Evolutionary conservation across 2,797 vertebrate genomes (phyloP).

Genomic region (Sebastes oblongus): DNA sequence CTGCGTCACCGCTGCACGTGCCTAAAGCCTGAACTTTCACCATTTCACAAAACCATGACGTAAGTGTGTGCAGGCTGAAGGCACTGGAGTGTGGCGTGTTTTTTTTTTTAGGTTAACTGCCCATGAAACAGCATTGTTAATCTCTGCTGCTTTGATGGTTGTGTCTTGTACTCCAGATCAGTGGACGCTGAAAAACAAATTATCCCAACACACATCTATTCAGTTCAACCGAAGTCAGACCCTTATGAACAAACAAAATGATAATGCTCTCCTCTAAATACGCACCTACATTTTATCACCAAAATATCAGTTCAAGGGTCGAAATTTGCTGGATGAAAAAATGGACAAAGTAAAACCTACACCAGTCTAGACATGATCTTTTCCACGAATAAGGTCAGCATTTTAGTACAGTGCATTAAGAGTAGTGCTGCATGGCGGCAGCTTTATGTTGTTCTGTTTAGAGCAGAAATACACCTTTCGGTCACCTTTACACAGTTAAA

Average conservation of each 20-base stretch:
- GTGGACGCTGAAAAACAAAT: conserved; percentile 52
- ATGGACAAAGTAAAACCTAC: background rate
- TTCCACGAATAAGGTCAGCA: background rate
- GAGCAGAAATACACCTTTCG: conserved; percentile 17
- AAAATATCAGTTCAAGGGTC: background rate
- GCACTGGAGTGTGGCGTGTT: conserved; percentile 7
- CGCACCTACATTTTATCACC: background rate
- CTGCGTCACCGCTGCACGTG: background rate
- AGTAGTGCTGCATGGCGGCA: background rate
- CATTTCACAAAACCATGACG: background rate
- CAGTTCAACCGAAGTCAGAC: conserved; percentile 15
- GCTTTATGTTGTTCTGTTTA: conserved; percentile 4
- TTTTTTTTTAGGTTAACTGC: conserved; percentile 48
- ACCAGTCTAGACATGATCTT: background rate
- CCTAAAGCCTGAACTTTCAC: background rate
- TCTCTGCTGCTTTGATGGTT: conserved; percentile 57
- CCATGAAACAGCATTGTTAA: conserved; percentile 65
- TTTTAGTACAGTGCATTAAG: conserved; percentile 39
- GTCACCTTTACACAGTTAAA: conserved; percentile 31
- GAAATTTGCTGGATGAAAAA: background rate
- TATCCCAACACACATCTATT: conserved; percentile 40
- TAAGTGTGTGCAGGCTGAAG: background rate
- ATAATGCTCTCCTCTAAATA: background rate
- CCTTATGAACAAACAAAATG: background rate
- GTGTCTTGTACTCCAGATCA: conserved; percentile 54